phyloP scores from a whole-genome alignment of 1,140 invertebrate genomes.

The Araneus ventricosus region DNA sequence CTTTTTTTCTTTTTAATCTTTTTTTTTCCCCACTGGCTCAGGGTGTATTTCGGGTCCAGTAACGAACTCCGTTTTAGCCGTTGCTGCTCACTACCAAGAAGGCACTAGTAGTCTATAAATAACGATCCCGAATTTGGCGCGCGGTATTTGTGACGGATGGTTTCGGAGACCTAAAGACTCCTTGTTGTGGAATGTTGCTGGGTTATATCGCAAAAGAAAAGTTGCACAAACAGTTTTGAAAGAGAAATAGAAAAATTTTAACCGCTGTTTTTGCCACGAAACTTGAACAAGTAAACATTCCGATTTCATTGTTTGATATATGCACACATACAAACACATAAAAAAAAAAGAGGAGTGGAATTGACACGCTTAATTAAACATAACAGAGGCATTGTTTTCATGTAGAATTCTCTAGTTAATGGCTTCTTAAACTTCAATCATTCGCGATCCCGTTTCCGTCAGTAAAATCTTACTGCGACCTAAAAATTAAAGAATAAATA shows the following conservation, averaged over 20 bases:
- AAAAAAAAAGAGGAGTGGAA: background rate
- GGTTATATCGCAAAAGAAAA: slow-evolving; percentile 38
- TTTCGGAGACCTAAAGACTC: slow-evolving; percentile 51
- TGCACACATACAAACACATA: background rate
- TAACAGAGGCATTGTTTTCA: background rate
- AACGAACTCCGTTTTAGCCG: slow-evolving; percentile 47
- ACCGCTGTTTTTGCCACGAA: background rate
- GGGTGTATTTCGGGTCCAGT: slow-evolving; percentile 60
- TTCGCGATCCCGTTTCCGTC: too few relatives aligned
- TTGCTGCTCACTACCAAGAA: slow-evolving; percentile 41
- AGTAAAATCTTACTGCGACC: too few relatives aligned
- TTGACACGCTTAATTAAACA: background rate
- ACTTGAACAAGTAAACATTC: background rate
- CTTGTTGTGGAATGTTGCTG: slow-evolving; percentile 44
- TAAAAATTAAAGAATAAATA: too few relatives aligned
- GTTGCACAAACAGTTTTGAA: background rate
- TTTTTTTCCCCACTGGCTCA: background rate
- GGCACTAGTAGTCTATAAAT: slow-evolving; percentile 48
- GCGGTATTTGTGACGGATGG: slow-evolving; percentile 19
- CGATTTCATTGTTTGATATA: background rate
- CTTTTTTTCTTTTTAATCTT: background rate
- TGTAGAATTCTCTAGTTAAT: background rate
- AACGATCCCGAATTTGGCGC: slow-evolving; percentile 65
- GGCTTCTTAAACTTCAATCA: too few relatives aligned
- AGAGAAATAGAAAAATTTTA: background rate